A percentile compares a stretch with the other conserved stretches of the same genome.
Conservation (phyloP, 2,113 vertebrate species). For the Xerus inauris region DNA sequence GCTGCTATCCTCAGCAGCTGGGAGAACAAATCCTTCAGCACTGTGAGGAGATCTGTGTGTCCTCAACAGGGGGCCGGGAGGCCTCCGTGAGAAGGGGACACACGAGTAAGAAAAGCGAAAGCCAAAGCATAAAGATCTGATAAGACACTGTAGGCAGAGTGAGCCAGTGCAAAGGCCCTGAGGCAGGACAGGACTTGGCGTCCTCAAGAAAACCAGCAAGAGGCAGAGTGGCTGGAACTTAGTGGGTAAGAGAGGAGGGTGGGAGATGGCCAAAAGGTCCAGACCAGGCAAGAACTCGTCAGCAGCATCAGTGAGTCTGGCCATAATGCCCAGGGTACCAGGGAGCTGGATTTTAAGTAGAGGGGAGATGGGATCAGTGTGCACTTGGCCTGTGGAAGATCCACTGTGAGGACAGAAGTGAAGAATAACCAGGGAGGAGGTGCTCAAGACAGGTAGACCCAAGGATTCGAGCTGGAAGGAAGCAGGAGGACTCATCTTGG, state of each 20-base stretch:
- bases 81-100: not conserved
- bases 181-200: not conserved
- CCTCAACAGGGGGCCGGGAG: not conserved
- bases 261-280: not conserved
- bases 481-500: fast-evolving
- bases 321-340: too few species aligned
- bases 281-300: not conserved
- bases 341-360: not conserved
- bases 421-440: not conserved
- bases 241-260: too few species aligned
- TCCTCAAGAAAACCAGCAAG: not conserved
- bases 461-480: not conserved
- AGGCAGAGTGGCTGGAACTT: not conserved
- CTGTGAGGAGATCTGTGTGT: not conserved
- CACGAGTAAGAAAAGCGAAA: not conserved
- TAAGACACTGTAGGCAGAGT: not conserved
- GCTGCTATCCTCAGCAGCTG: slow-evolving; percentile 71
- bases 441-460: not conserved
- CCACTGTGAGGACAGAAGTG: not conserved
- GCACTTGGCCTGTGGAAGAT: not conserved
- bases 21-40: not conserved
- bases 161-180: not conserved
- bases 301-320: not conserved
- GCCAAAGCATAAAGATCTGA: not conserved
- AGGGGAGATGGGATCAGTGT: not conserved